phyloP scores from a whole-genome alignment of 2,113 vertebrate genomes.

The Circaetus gallicus region DNA sequence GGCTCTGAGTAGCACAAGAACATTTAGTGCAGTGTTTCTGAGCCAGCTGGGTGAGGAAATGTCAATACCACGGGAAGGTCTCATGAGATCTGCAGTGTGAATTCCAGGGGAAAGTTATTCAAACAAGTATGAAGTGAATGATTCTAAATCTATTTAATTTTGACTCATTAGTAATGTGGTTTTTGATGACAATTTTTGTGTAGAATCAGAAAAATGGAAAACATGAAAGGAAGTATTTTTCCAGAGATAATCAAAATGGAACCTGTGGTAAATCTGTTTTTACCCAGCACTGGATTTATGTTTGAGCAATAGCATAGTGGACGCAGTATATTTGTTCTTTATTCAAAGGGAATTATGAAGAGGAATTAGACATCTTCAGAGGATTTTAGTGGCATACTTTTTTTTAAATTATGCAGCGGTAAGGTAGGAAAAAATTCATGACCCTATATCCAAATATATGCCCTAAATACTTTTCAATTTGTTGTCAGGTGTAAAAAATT shows the following conservation, averaged over 20 bases:
- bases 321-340: not conserved
- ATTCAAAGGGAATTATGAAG: not conserved
- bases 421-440: not conserved
- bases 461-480: not conserved
- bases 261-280: not conserved
- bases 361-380: not conserved
- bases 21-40: not conserved
- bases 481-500: not conserved
- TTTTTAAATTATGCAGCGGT: not conserved
- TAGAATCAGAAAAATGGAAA: not conserved
- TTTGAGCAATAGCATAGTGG: not conserved
- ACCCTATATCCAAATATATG: not conserved
- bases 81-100: not conserved
- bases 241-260: not conserved
- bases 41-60: not conserved
- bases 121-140: not conserved
- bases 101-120: not conserved
- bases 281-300: not conserved
- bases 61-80: not conserved
- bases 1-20: not conserved
- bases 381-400: not conserved
- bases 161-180: not conserved
- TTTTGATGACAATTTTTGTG: not conserved
- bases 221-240: not conserved
- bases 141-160: not conserved